Evolutionary conservation across 2,888 invertebrate species (phyloP), one percentile per base, ranked within the genome.

Genomic region (Lycophotia porphyrea): DNA sequence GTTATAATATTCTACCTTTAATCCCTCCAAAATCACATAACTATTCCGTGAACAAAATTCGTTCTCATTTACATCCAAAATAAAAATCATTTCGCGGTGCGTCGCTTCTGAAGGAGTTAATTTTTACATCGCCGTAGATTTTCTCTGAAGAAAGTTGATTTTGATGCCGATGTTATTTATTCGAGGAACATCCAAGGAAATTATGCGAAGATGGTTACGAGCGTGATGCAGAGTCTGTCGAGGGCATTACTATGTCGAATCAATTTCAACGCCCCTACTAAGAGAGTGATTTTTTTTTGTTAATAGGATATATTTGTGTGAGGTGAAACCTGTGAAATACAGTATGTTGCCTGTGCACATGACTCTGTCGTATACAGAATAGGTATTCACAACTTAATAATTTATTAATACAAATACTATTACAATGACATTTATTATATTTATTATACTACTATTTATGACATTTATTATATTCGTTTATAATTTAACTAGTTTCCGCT

Each of bases 81-180:
- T 80, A 76, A 71, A 74, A 74, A 63, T 60, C 42, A 74, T 78
- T 76, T 79, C 15, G 47, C 52, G 65, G 24, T 39, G 66, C 61
- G 5, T 55, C 66, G 36, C 63, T 61, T 31, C 44, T 71, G 79
- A 82, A 80, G 71, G 75, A 76, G 81, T 81, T 79, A 87, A 87
- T 86, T 85, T 85, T 77, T 74, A 77, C 76, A 71, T 69, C 61
- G 27, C 49, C 77, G 80, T 84, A 86, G 85, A 84, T 88, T 76
- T 55, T 68, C 64, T 64, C 36, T 74, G 61, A 73, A 49, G 58
- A 90, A 89, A 90, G 91, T 93, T 94, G 92, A 93, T 94, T 94
- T 93, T 93, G 93, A 93, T 92, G 92, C 93, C 93, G 93, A 93
- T 93, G 92, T 94, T 94, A 94, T 95, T 95, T 94, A 94, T 94